Conservation (phyloP, 1,140 invertebrate genomes). For the Papilio polyxenes region DNA sequence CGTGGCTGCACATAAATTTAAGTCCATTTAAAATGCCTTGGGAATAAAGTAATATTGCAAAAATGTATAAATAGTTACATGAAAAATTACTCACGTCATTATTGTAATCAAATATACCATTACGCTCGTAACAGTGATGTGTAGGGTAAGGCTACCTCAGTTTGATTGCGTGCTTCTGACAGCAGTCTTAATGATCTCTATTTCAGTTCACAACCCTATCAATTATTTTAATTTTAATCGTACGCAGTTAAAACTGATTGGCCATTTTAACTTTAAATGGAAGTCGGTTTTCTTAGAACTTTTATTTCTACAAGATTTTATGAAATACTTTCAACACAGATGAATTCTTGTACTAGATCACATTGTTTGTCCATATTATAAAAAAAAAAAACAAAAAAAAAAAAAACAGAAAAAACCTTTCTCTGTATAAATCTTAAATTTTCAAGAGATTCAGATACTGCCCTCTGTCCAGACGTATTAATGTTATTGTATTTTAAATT, state of each 20-base stretch:
- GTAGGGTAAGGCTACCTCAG: not conserved
- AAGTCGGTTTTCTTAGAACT: not conserved
- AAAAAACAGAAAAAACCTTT: not conserved
- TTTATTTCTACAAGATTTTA: not conserved
- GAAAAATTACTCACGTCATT: slow-evolving; percentile 2
- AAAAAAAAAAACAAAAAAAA: not conserved
- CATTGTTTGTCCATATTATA: too few relatives aligned
- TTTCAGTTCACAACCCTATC: not conserved
- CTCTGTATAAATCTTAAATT: not conserved
- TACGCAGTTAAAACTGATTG: not conserved
- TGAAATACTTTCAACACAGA: not conserved
- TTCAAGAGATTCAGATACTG: not conserved
- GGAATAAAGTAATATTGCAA: not conserved
- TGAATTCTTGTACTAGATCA: too few relatives aligned
- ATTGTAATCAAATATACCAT: not conserved
- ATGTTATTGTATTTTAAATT: slow-evolving; percentile 1
- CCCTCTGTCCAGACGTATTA: not conserved
- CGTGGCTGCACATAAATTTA: not conserved
- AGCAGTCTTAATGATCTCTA: slow-evolving; percentile 1
- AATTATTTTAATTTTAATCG: not conserved
- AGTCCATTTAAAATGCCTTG: not conserved
- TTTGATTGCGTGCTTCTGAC: not conserved
- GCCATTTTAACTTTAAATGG: not conserved
- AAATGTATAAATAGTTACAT: not conserved
- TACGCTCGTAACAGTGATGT: not conserved